Evolutionary conservation across 2,797 vertebrate genomes (phyloP).

Genomic region (Merluccius polli): DNA sequence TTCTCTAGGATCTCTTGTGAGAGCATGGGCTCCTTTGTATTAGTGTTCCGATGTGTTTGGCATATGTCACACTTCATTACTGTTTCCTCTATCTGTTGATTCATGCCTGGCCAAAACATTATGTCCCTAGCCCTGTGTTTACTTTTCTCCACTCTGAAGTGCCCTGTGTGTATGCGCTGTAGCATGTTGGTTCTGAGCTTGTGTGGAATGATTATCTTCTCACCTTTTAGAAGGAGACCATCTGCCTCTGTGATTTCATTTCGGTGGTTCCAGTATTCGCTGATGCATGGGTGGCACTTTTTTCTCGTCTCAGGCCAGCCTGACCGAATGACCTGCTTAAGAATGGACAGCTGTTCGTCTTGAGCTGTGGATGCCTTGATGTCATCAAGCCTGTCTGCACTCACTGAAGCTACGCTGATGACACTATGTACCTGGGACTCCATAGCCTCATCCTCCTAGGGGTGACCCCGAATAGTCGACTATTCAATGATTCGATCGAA

Average conservation of each 20-base stretch:
- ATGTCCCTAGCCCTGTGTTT: constrained; percentile 15
- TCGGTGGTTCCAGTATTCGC: constrained; percentile 20
- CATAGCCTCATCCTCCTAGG: no score
- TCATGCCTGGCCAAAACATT: constrained; percentile 10
- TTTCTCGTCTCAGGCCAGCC: constrained; percentile 16
- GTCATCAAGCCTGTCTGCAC: neutral
- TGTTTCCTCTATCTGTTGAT: no score
- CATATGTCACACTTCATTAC: no score
- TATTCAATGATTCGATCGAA: no score
- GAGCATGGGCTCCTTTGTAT: constrained; percentile 20
- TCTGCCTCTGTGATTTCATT: constrained; percentile 19
- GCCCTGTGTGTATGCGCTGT: constrained; percentile 17
- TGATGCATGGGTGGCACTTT: neutral
- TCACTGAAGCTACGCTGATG: constrained; percentile 17
- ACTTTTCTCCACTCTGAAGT: constrained; percentile 19
- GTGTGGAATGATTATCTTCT: constrained; percentile 27
- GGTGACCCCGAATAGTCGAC: no score
- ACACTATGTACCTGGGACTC: no score
- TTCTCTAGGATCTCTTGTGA: constrained; percentile 13
- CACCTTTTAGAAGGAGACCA: constrained; percentile 17
- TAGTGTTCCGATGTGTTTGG: no score
- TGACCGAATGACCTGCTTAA: neutral
- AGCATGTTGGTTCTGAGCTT: constrained; percentile 3
- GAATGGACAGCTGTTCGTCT: constrained; percentile 1
- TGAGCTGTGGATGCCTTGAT: constrained; percentile 8